Conservation (phyloP, 2,888 invertebrate genomes). For the Onchidella celtica region DNA sequence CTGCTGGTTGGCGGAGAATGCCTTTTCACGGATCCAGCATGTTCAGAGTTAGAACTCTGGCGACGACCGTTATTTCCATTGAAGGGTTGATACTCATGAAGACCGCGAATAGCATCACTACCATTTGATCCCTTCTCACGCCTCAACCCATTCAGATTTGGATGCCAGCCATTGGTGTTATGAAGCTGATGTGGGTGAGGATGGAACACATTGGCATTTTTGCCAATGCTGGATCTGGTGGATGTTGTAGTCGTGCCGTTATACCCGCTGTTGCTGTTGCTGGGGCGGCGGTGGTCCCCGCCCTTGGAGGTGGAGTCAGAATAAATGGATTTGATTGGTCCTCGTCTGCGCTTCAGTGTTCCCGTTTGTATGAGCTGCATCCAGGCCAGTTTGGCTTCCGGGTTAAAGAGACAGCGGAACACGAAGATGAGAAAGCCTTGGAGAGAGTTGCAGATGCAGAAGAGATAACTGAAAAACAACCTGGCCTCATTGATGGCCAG, state of each 20-base stretch:
- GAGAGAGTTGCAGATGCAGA: conserved; percentile 75
- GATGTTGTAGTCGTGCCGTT: conserved; percentile 3
- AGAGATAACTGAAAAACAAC: conserved; percentile 73
- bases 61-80: too few species aligned
- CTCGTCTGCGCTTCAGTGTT: conserved; percentile 70
- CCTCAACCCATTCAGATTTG: conserved; percentile 52
- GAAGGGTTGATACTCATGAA: too few species aligned
- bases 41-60: too few species aligned
- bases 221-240: conserved; percentile 28
- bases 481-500: conserved; percentile 73
- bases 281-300: conserved; percentile 49
- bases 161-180: conserved; percentile 58
- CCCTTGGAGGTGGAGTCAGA: conserved; percentile 68
- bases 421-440: conserved; percentile 72
- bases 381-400: conserved; percentile 74
- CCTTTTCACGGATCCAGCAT: too few species aligned
- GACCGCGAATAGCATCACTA: too few species aligned
- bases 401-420: conserved; percentile 64
- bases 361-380: conserved; percentile 71
- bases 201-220: conserved; percentile 40
- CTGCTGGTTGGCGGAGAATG: too few species aligned
- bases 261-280: conserved; percentile 47
- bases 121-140: too few species aligned
- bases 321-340: conserved; percentile 60
- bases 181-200: conserved; percentile 48